Evolutionary conservation across 2,888 invertebrate species (phyloP), one percentile per base, ranked within the genome.

Genomic region (Homarus gammarus): DNA sequence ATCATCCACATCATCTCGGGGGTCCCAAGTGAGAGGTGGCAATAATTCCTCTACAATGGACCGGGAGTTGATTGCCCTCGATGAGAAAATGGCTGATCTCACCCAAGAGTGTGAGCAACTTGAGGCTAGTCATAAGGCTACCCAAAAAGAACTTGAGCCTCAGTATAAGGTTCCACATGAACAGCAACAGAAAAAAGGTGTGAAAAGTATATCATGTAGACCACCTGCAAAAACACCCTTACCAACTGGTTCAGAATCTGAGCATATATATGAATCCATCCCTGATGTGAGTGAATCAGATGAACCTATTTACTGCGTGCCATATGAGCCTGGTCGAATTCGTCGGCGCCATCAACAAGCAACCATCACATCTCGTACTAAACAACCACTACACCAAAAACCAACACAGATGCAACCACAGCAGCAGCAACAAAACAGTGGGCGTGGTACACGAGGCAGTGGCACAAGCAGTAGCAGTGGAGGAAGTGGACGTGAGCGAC

Each of bases 251-350:
- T 94, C 92, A 93, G 94, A 91, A 93, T 94, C 68, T 22, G 96
- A 96, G 92, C 96, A 96, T 93, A 96, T 96, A 86, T 96, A 96
- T 93, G 96, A 96, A 93, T 96, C 96, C 2, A 96, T 96, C 92
- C 95, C 96, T 1, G 93, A 92, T 61, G 89, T 85, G 5, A 91
- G 88, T 22, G 95, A 95, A 92, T 95, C 95, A 1, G 95, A 95
- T 1, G 96, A 96, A 92, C 96, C 96, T 0, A 95, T 96, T 79
- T 96, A 96, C 92, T 96, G 95, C 73, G 95, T 95, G 56, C 96
- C 96, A 0, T 96, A 96, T 93, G 95, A 95, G 91, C 93, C 91
- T 12, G 91, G 90, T 15, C 49, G 44, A 49, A 83, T 78, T 2
- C 79, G 68, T 15, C 79, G 73, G 22, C 84, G 88, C 40, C 68